Base-by-base conservation (phyloP, 2,113 vertebrate genomes). In the Myocastor coypus region DNA sequence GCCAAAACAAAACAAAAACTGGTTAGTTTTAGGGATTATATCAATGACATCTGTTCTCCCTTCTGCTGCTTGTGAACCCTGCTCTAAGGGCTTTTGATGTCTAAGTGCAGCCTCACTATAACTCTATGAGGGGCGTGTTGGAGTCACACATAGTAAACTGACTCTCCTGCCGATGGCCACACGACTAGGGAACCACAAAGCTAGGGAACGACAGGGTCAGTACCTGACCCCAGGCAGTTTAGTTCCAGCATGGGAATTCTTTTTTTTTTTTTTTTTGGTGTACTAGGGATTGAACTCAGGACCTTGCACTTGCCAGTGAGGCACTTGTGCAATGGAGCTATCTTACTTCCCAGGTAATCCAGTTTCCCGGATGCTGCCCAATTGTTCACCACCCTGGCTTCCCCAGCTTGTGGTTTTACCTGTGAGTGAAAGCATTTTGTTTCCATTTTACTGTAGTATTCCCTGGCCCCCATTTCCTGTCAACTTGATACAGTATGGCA, bases 161-260 rank as follows among this genome's bases (percentile, higher is more conserved):
- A 28, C 55, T n/a, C 5, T 11, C 20, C 52, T 55, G 46, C 57
- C 81, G 46, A 46, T 55, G 52, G 10, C 14, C 64, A 52, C 0
- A 13, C 2, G 4, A 3, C 40, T 28, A n/a, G 61, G 32, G 46
- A 50, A 37, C 14, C 57, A 52, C 0, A 13, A 2, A 7, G 2
- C 40, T 22, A n/a, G 61, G 32, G 46, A 50, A 71, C 1, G 2
- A 22, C n/a, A 28, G 28, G 28, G 63, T 34, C 19, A 24, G 86
- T n/a, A 17, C 32, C 17, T 89, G 68, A 42, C 24, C 26, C 40
- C 66, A 71, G 52, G 50, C 32, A 37, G 28, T 24, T 30, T 1
- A 30, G 9, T 26, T 52, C 32, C 30, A 57, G 78, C 2, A 8
- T 0, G 1, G 12, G n/a, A 40, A 26, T 28, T 34, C 77, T 46